Evolutionary conservation across 2,113 vertebrate species (phyloP), one percentile per base, ranked within the genome.

Genomic region (Xiphophorus couchianus): DNA sequence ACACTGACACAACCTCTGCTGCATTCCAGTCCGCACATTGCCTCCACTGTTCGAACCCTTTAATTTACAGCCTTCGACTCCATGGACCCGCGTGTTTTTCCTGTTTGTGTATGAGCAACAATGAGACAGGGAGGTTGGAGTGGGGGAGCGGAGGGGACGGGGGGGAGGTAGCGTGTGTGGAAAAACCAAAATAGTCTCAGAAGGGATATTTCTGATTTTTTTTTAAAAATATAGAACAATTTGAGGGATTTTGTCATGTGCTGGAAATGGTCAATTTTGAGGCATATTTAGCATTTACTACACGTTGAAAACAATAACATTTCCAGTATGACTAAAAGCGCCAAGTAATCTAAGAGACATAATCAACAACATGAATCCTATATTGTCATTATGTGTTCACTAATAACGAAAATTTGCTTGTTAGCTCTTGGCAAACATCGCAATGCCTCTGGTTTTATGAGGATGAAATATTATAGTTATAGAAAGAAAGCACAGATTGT

Each of bases 1-100:
- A 90, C 90, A 90, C 78, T 88, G 84, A 81, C 89, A 90, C 83
- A 92, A 69, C 72, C 87, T 90, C 87, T 66, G 80, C 83, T 88
- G 91, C 92, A 93, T 93, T 92, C 92, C 92, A 81, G 65, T 84
- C 81, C 84, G 78, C 79, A 89, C 88, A 87, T 83, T 86, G 89
- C 73, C 87, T 87, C 84, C 63, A 85, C 88, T 90, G 87, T 90
- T 84, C 84, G 25, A 84, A 71, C 79, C 76, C 78, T 87, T 86
- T 88, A 87, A 90, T 91, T 93, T 93, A 93, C 88, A 89, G 69
- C 87, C 84, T 58, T 66, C 76, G 66, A 88, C 79, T 86, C 83
- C 80, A 88, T 76, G 78, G 81, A 85, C 31, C 70, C 8, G 83
- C 58, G 74, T 77, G 83, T 58, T 76, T 68, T 63, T 77, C 29